Conservation (phyloP, 2,888 invertebrate genomes). For the Apamea monoglypha region DNA sequence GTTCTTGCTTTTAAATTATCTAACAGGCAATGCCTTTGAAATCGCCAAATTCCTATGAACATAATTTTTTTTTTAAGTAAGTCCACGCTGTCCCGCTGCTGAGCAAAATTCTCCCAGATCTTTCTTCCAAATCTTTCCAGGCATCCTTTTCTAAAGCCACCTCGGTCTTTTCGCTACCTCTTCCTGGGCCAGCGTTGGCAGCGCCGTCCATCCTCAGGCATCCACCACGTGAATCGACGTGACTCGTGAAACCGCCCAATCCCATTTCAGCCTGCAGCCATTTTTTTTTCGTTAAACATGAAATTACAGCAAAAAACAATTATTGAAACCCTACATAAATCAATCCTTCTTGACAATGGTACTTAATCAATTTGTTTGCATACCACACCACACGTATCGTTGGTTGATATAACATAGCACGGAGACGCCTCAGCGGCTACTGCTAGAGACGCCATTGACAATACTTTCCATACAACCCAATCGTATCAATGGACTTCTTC, state of each 20-base stretch:
- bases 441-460: background rate
- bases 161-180: background rate
- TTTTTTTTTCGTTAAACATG: background rate
- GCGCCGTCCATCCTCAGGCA: background rate
- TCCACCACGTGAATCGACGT: background rate
- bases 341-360: constrained; percentile 5
- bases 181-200: background rate
- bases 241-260: background rate
- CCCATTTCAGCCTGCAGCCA: background rate
- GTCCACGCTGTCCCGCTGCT: background rate
- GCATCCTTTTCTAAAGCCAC: background rate
- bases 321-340: background rate
- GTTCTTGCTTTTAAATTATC: background rate
- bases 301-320: background rate
- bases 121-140: background rate
- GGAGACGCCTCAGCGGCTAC: background rate
- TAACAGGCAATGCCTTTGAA: too few relatives aligned
- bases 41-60: background rate
- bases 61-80: background rate
- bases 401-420: constrained; percentile 35
- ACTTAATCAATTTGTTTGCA: constrained; percentile 17
- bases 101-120: background rate
- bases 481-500: background rate
- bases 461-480: background rate
- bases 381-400: background rate